Evolutionary conservation across 1,140 invertebrate species (phyloP).

Genomic region (Ctenoplectra terminalis): DNA sequence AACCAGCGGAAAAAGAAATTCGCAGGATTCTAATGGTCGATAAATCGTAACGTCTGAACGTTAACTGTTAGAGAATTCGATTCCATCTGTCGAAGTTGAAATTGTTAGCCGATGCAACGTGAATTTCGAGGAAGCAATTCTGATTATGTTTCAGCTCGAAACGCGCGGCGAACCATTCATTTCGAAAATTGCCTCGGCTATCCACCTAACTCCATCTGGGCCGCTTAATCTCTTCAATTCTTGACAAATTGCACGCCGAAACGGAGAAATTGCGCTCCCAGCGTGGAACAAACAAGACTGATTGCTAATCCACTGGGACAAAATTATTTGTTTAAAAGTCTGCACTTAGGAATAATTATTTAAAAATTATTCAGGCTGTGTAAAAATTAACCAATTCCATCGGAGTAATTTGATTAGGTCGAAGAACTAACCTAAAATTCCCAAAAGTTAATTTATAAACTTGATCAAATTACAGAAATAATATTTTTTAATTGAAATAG

Average conservation of each 20-base stretch:
- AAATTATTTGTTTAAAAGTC: not conserved
- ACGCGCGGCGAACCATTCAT: not conserved
- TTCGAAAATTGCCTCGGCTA: not conserved
- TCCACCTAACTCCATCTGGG: not conserved
- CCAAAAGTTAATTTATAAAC: too few relatives aligned
- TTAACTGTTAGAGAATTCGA: not conserved
- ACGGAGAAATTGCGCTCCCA: not conserved
- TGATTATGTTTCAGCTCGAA: not conserved
- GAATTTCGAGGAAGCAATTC: not conserved
- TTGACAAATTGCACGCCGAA: conserved; percentile 29
- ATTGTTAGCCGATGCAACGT: not conserved
- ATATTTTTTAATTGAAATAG: too few relatives aligned
- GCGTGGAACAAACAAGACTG: not conserved
- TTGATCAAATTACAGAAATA: too few relatives aligned
- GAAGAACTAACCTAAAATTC: too few relatives aligned
- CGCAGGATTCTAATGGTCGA: too few relatives aligned
- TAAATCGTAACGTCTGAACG: too few relatives aligned
- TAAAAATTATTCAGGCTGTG: too few relatives aligned
- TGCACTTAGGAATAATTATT: too few relatives aligned
- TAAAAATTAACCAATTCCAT: too few relatives aligned
- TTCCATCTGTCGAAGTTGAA: not conserved
- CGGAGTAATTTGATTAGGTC: too few relatives aligned
- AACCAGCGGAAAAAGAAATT: too few relatives aligned
- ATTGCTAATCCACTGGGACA: not conserved
- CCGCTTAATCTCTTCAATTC: conserved; percentile 15